These are phyloP conservation scores for Leptopilina boulardi DNA, from an alignment of 1,140 invertebrate species.

Conservation along the genomic window DNA sequence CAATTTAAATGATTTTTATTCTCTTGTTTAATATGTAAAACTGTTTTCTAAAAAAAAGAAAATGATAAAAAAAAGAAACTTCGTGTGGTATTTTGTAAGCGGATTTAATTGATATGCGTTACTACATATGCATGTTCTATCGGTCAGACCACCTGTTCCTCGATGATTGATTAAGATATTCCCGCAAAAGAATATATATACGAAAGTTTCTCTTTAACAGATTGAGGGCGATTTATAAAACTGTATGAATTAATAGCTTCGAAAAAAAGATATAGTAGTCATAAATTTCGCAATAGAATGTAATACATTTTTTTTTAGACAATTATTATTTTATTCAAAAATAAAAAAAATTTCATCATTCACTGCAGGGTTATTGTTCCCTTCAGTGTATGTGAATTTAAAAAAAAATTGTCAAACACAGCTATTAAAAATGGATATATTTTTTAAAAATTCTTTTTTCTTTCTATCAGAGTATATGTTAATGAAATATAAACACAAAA, in stretches of 20 bases:
- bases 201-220: neutral
- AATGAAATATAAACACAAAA: slow-evolving; percentile 27
- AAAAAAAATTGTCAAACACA: too few species aligned
- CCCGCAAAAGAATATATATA: neutral
- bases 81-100: neutral
- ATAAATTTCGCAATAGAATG: too few species aligned
- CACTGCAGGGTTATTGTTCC: too few species aligned
- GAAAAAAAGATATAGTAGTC: neutral
- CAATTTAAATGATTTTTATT: neutral
- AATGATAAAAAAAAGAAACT: neutral
- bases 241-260: neutral
- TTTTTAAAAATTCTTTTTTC: too few species aligned
- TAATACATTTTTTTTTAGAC: too few species aligned
- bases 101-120: neutral
- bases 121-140: neutral
- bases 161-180: slow-evolving; percentile 8
- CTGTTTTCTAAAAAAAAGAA: too few species aligned
- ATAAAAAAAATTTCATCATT: too few species aligned
- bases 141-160: slow-evolving; percentile 12
- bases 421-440: too few species aligned
- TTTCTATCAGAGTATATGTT: neutral
- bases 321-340: too few species aligned
- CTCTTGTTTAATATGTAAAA: neutral
- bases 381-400: too few species aligned
- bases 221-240: neutral